These are phyloP conservation scores for Aphodius granarius DNA, from an alignment of 2,888 invertebrate species.

Conservation along the genomic window DNA sequence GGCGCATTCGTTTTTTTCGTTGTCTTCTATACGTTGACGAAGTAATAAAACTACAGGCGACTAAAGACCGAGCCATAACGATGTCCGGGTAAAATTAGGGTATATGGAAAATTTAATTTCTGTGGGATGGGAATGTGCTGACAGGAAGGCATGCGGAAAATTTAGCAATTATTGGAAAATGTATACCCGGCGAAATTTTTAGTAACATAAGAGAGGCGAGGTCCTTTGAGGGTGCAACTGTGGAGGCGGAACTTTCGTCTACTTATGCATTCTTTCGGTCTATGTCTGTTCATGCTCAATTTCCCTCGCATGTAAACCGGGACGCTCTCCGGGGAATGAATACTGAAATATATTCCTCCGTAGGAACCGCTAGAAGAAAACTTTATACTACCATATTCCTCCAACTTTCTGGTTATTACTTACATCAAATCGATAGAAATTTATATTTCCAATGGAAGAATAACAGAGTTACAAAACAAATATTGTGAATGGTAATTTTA, in stretches of 20 bases:
- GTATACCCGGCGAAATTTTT: not conserved
- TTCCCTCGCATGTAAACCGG: constrained; percentile 8
- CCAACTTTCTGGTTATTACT: not conserved
- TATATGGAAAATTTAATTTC: not conserved
- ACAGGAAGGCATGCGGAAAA: not conserved
- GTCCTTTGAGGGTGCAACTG: constrained; percentile 5
- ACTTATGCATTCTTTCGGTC: constrained; percentile 12
- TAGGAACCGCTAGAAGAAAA: not conserved
- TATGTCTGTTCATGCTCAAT: constrained; percentile 15
- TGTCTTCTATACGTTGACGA: not conserved
- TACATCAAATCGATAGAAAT: not conserved
- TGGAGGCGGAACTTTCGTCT: not conserved
- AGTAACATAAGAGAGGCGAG: not conserved
- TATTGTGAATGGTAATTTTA: no score
- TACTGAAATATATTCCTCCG: not conserved
- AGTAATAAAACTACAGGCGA: not conserved
- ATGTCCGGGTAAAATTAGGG: not conserved
- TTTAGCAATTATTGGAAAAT: constrained; percentile 1
- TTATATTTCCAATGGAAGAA: not conserved
- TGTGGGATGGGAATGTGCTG: not conserved
- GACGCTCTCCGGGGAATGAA: not conserved
- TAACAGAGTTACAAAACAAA: no score
- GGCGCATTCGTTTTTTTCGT: not conserved
- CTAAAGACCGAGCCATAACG: not conserved
- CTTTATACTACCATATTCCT: not conserved